Evolutionary conservation across 2,888 invertebrate species (phyloP), one percentile per base, ranked within the genome.

Genomic region (Heliothis peltigera): DNA sequence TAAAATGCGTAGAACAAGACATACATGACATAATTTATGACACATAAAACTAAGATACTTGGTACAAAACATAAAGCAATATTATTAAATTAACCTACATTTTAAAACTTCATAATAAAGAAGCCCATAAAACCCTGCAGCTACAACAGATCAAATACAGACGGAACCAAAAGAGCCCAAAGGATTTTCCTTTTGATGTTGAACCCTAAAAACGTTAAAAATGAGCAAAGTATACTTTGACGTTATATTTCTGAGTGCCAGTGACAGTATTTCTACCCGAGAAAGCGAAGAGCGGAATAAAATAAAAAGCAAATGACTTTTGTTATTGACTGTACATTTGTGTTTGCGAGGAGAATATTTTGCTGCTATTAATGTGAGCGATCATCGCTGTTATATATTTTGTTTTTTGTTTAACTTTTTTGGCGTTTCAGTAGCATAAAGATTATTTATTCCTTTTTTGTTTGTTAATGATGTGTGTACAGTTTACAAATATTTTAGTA

Each of bases 271-370:
- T 69, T 61, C 57, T 58, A 71, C 52, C 6, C 60, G 35, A 65
- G 52, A 17, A 63, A 57, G 63, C 61, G 35, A 49, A 62, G 59
- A 12, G 42, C 21, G 54, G 55, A 67, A 67, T 68, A 61, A 77
- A 76, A 75, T 62, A 64, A 64, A 76, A 79, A 74, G 44, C 48
- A 64, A 78, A 77, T 73, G 65, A 77, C 61, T 80, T 79, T 70
- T 69, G 76, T 64, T 67, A 75, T 61, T 70, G 70, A 70, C 72
- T 74, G 68, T 81, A 17, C 70, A 56, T 51, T 58, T 60, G 59
- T 49, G 42, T 70, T 69, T 48, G 42, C 4, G 21, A 21, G 32
- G 48, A 61, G 51, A 75, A 69, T 64, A 55, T 69, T 70, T 66
- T 32, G 7, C 28, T 46, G 8, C 19, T 66, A 57, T 46, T 48